Percentiles rank a stretch among this genome's conserved stretches.
phyloP scores from a whole-genome alignment of 2,888 invertebrate species.

The Macrosoma leucophasiata region DNA sequence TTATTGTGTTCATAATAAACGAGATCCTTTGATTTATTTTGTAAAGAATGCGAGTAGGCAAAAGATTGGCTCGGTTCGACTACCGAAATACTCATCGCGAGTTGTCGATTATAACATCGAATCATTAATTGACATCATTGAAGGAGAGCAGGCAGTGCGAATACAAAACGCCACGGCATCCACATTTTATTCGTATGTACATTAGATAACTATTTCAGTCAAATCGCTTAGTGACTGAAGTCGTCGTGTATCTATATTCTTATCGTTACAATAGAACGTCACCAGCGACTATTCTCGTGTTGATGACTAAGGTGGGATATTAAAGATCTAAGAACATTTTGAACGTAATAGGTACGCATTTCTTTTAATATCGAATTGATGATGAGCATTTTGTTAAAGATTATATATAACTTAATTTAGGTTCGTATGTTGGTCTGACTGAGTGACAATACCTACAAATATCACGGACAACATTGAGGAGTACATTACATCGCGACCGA shows the following conservation, averaged over 20 bases:
- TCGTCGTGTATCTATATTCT: constrained; percentile 44
- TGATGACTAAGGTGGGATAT: constrained; percentile 56
- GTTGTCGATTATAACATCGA: constrained; percentile 34
- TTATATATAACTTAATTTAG: too few relatives aligned
- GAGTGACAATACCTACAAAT: too few relatives aligned
- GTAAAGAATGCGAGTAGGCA: too few relatives aligned
- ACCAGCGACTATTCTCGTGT: constrained; percentile 37
- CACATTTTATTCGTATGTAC: constrained; percentile 61
- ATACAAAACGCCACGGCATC: constrained; percentile 64
- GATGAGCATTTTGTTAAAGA: too few relatives aligned
- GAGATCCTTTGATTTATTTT: not conserved
- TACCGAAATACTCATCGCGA: constrained; percentile 2
- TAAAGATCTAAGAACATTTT: constrained; percentile 32
- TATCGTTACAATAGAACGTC: constrained; percentile 40
- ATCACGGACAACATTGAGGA: too few relatives aligned
- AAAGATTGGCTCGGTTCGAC: too few relatives aligned
- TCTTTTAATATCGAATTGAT: too few relatives aligned
- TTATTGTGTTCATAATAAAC: constrained; percentile 3
- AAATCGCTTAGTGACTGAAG: constrained; percentile 47
- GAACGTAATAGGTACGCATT: constrained; percentile 19
- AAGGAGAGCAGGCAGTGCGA: constrained; percentile 57
- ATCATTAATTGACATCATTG: constrained; percentile 60
- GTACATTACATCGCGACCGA: too few relatives aligned
- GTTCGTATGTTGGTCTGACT: too few relatives aligned
- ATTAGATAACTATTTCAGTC: constrained; percentile 50